Evolutionary conservation across 2,797 vertebrate species (phyloP), one percentile per base, ranked within the genome.

Genomic region (Pitangus sulphuratus): DNA sequence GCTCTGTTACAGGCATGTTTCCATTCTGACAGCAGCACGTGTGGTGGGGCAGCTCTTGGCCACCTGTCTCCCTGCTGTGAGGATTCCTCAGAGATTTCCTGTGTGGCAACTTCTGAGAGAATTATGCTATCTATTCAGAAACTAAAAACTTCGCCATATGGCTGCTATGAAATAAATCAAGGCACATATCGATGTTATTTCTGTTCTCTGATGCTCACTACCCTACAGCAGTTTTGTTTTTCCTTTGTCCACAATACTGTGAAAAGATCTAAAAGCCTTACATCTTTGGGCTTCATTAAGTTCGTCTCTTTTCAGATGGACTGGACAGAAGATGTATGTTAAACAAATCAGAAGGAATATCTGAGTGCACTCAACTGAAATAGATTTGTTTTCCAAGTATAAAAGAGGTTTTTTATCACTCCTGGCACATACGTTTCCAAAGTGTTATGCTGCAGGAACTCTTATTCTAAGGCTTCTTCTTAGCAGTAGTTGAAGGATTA

Each of bases 261-360:
- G n/a, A 44, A 77, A 90, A 82, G 18, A 65, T 51, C 15, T 87
- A 42, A 79, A 85, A 77, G 15, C 15, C 9, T 70, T 72, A 60
- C 24, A 62, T 78, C 57, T 75, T 65, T 57, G 54, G 53, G 25
- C n/a, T 87, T 89, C 53, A 37, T 90, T 87, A 89, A 70, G 8
- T 21, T 74, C 19, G 22, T 81, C 25, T 78, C 62, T 84, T 54
- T 85, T 92, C 57, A 81, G 72, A 61, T 45, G 80, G 53, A 57
- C 48, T 83, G 84, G 84, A 57, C 60, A 87, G 84, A 89, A 87
- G 48, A 85, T 35, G 47, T 18, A 48, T 22, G 39, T 87, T 93
- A 93, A 92, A 79, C n/a, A 95, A 92, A 85, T 87, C 65, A 81
- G 64, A 82, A 90, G 31, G 60, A 75, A 93, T 8, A 8, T 60